Base-by-base conservation (phyloP, 2,888 invertebrate genomes). In the Campoletis raptor region DNA sequence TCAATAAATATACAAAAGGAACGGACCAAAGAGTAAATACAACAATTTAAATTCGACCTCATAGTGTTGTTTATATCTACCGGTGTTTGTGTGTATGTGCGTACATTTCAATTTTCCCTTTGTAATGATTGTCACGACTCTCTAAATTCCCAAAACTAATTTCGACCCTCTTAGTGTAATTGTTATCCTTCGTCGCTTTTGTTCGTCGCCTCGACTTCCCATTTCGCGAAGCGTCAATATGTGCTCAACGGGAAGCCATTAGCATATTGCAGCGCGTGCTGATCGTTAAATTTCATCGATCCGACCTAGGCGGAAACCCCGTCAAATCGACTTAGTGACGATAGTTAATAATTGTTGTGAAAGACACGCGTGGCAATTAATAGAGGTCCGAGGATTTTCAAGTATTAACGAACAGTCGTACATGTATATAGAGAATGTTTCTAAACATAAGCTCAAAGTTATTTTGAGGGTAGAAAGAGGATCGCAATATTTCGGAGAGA, bases 121-220 rank as follows among this genome's bases (percentile, higher is more conserved):
- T 42, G 61, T 74, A 42, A 42, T 42, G 70, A 70, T 66, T 67
- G 77, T 37, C 24, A 66, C 54, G 30, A 78, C 40, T 52, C 18
- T 48, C 36, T 79, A 88, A 88, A 89, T 87, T 61, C 86, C 64
- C 85, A 73, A 85, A 88, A 88, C 83, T 85, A 85, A 87, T 85
- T 85, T 85, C 87, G 72, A 61, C 78, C 30, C 83, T 81, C 66
- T 61, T 83, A 48, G 83, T 80, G 78, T 87, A 85, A 83, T 85
- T 79, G 77, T 69, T 57, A 85, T 80, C 79, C 69, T 72, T 80
- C 54, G 52, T 80, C 54, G 52, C 64, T 61, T 40, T 48, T 52
- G n/a, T 42, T 52, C 70, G 36, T 52, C 70, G 36, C 48, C 42
- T 42, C 54, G 42, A 64, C 52, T 48, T 80, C 48, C 70, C 76